Evolutionary conservation across 2,113 vertebrate genomes (phyloP), one percentile per base, ranked within the genome.

Genomic region (Aldabrachelys gigantea): DNA sequence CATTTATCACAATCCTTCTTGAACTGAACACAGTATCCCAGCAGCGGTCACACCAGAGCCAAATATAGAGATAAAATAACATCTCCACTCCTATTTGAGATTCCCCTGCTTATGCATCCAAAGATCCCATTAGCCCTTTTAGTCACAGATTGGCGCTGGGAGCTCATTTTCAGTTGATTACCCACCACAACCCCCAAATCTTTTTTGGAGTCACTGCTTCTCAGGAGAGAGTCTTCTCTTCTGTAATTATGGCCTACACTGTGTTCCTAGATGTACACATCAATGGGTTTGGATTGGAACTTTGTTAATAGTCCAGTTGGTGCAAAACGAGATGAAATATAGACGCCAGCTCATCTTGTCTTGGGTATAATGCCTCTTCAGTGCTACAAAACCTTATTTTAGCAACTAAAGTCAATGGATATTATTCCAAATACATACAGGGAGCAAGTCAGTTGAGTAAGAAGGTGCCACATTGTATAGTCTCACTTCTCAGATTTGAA

Each of bases 401-500:
- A 50, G 49, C 47, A 79, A 31, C 62, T 29, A 87, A 86, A 91
- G 72, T 9, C 3, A 0, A 22, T 35, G 91, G 88, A 95, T 53
- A 47, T 0, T 0, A 87, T 93, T 94, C 79, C 81, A 44, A 3
- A 27, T 88, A 54, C 54, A 22, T 85, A 89, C 86, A 87, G 59
- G 81, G 88, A 91, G 79, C 24, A 87, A 47, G 85, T 47, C 83
- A 38, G 44, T 85, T 85, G 93, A 92, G 47, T 85, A 59, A 54
- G 80, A 91, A 79, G 75, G 53, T 84, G 84, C n/a, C 47, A 87
- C 47, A 54, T 84, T 82, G 44, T 35, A 84, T 11, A 47, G 72
- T 93, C 85, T 88, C 75, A 47, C 65, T 94, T 94, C 95, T 89
- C 83, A 47, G 89, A 86, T 91, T 89, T 94, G 85, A 80, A 35